Conservation (phyloP, 2,888 invertebrate genomes). For the Encarsia formosa region DNA sequence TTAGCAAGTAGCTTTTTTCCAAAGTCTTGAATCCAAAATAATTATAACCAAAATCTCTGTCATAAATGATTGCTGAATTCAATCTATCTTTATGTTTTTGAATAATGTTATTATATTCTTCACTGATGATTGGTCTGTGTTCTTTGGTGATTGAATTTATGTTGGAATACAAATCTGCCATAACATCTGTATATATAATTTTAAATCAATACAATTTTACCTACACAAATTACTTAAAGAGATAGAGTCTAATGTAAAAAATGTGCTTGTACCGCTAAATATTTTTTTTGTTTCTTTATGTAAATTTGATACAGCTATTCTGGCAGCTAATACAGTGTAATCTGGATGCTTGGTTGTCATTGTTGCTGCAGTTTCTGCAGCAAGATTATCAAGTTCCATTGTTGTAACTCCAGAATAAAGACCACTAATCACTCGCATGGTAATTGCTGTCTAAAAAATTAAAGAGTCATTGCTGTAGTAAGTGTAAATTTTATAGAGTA, state of each 20-base stretch:
- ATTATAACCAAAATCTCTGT: conserved; percentile 93
- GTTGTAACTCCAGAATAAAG: conserved; percentile 96
- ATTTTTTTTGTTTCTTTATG: conserved; percentile 97
- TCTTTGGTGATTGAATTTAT: conserved; percentile 69
- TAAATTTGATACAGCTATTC: conserved; percentile 94
- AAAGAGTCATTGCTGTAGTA: not conserved
- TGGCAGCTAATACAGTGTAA: conserved; percentile 83
- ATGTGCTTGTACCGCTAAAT: conserved; percentile 73
- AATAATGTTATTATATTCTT: conserved; percentile 75
- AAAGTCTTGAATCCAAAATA: conserved; percentile 99
- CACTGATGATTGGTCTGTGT: conserved; percentile 79
- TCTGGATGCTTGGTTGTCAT: conserved; percentile 97
- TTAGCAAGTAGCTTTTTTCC: conserved; percentile 90
- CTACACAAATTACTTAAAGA: not conserved
- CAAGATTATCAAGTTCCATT: conserved; percentile 93
- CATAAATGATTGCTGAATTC: conserved; percentile 94
- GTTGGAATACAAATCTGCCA: conserved; percentile 78
- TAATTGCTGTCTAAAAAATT: conserved; percentile 68
- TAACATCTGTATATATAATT: conserved; percentile 71
- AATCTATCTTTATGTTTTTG: conserved; percentile 79
- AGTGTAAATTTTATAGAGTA: not conserved
- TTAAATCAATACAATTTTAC: not conserved
- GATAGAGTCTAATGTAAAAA: not conserved
- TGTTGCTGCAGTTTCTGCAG: conserved; percentile 97
- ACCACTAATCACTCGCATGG: conserved; percentile 89